These are phyloP conservation scores for Apis cerana DNA, from an alignment of 1,140 invertebrate species.

Conservation along the genomic window DNA sequence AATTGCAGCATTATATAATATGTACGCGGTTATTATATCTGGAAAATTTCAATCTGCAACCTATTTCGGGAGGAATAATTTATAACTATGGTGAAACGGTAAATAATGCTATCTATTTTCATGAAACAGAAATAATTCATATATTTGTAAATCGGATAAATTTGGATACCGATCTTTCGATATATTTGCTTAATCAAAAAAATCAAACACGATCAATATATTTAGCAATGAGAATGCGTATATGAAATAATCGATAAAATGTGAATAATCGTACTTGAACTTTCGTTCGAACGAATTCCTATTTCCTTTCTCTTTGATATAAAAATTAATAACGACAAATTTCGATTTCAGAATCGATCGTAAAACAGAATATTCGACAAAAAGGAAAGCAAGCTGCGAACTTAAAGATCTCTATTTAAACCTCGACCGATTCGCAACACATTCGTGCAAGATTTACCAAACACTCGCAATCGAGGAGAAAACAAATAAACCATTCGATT, in stretches of 20 bases:
- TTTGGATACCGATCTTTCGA: no score
- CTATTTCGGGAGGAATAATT: background rate
- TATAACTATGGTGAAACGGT: background rate
- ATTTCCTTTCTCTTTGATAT: no score
- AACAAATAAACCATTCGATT: background rate
- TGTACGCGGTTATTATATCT: background rate
- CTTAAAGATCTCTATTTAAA: slow-evolving; percentile 2
- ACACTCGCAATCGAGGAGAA: background rate
- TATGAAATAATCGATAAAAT: no score
- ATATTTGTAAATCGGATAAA: background rate
- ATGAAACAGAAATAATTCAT: background rate
- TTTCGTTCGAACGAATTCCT: no score
- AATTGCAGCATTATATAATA: background rate
- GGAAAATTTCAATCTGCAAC: background rate
- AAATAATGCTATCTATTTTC: background rate
- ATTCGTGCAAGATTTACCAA: background rate
- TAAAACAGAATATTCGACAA: background rate
- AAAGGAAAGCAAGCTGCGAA: background rate
- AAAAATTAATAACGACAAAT: no score
- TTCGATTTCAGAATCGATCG: background rate
- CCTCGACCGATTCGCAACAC: background rate
- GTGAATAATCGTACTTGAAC: no score
- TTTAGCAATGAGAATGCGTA: no score
- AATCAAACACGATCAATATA: no score
- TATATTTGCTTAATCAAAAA: no score